Conservation (phyloP, 2,888 invertebrate genomes). For the Dicyrtomina minuta region DNA sequence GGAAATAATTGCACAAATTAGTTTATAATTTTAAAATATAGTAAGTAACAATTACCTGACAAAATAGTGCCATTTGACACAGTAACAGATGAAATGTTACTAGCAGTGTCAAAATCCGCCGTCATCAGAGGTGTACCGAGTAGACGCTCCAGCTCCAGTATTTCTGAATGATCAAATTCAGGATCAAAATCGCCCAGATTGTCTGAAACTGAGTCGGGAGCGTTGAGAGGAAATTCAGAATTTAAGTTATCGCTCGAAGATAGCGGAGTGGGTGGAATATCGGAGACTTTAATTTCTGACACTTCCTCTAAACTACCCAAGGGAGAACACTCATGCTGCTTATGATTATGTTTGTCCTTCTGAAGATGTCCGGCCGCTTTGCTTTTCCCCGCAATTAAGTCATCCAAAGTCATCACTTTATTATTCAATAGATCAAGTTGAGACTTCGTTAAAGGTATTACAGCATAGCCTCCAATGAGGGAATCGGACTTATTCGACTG, state of each 20-base stretch:
- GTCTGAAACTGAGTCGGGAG: not conserved
- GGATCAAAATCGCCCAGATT: conserved; percentile 24
- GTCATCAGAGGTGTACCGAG: conserved; percentile 40
- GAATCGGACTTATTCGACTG: conserved; percentile 5
- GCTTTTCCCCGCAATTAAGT: conserved; percentile 33
- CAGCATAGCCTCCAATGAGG: conserved; percentile 45
- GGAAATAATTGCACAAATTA: not conserved
- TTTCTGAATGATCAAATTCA: conserved; percentile 45
- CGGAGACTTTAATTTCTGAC: not conserved
- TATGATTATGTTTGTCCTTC: not conserved
- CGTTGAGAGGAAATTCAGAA: not conserved
- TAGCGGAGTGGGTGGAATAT: not conserved
- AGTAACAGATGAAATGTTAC: not conserved
- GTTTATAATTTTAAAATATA: not conserved
- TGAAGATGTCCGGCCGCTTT: not conserved
- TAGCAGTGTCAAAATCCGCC: conserved; percentile 19
- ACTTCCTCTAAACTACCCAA: not conserved
- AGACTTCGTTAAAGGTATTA: conserved; percentile 46
- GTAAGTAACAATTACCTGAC: not conserved
- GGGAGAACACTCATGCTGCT: not conserved
- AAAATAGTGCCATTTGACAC: not conserved
- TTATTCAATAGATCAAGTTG: conserved; percentile 48
- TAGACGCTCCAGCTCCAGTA: conserved; percentile 48
- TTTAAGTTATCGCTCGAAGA: not conserved
- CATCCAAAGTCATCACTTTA: conserved; percentile 49